phyloP scores from a whole-genome alignment of 2,888 invertebrate species.

The Drosophila recens region DNA sequence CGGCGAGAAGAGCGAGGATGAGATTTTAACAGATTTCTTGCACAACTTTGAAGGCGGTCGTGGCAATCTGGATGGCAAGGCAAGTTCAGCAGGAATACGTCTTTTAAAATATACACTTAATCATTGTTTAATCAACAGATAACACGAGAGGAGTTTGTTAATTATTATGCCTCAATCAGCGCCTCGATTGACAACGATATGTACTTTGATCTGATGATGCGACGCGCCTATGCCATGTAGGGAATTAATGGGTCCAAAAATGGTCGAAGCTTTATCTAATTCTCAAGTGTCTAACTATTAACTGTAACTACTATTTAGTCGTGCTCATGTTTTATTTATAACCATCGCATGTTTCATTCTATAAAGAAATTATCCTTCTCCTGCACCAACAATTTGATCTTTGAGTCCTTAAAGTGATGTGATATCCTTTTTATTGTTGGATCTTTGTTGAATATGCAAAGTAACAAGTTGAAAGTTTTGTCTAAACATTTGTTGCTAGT shows the following conservation, averaged over 20 bases:
- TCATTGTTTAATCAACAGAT: constrained; percentile 87
- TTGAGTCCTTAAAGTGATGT: constrained; percentile 25
- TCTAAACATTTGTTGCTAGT: constrained; percentile 75
- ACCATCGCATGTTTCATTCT: constrained; percentile 46
- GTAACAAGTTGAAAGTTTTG: constrained; percentile 75
- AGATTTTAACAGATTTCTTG: constrained; percentile 92
- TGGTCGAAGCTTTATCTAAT: neutral
- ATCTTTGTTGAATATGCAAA: constrained; percentile 69
- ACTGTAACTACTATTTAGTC: constrained; percentile 46
- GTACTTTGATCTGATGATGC: constrained; percentile 98
- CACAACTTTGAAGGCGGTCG: constrained; percentile 92
- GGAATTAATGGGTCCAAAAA: neutral
- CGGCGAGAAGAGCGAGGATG: constrained; percentile 94
- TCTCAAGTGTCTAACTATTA: constrained; percentile 37
- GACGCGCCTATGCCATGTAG: constrained; percentile 95
- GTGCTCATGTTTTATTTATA: constrained; percentile 57
- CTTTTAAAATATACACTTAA: neutral
- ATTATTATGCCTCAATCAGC: constrained; percentile 97
- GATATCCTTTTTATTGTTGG: constrained; percentile 17
- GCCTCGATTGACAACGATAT: constrained; percentile 97
- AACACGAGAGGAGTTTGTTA: constrained; percentile 95
- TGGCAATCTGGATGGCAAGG: constrained; percentile 90
- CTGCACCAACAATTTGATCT: constrained; percentile 24
- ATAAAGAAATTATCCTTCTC: constrained; percentile 32
- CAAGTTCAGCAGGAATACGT: constrained; percentile 78